phyloP scores from a whole-genome alignment of 2,888 invertebrate species.

The Suillia variegata region DNA sequence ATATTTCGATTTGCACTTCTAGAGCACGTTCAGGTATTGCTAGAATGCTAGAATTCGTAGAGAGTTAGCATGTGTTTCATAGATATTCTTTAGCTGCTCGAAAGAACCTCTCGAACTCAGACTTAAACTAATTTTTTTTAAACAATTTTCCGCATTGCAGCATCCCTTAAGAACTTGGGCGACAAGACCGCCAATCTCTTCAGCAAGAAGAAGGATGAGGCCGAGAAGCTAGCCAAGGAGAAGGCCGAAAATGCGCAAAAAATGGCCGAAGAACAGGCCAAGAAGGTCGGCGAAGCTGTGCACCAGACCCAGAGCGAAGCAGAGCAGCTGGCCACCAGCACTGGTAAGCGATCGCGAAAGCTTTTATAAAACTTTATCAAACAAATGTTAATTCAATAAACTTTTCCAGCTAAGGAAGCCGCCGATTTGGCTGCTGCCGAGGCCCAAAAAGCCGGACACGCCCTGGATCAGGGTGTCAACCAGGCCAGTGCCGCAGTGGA shows the following conservation, averaged over 20 bases:
- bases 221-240: constrained; percentile 68
- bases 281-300: constrained; percentile 68
- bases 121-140: too few species aligned
- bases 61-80: too few species aligned
- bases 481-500: constrained; percentile 49
- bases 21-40: too few species aligned
- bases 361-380: neutral
- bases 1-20: too few species aligned
- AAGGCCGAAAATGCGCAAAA: constrained; percentile 68
- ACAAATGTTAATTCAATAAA: neutral
- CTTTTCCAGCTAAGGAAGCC: constrained; percentile 57
- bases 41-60: too few species aligned
- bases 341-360: constrained; percentile 42
- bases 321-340: constrained; percentile 64
- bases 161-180: constrained; percentile 74
- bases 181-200: constrained; percentile 75
- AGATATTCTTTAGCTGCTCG: too few species aligned
- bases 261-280: constrained; percentile 69
- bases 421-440: constrained; percentile 55
- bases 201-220: constrained; percentile 75
- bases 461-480: constrained; percentile 54
- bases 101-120: too few species aligned
- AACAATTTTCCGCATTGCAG: too few species aligned
- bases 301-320: constrained; percentile 66
- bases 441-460: constrained; percentile 57